A percentile compares a stretch with the other conserved stretches of the same genome.
Conservation (phyloP, 1,140 invertebrate genomes). For the Capitella teleta region DNA sequence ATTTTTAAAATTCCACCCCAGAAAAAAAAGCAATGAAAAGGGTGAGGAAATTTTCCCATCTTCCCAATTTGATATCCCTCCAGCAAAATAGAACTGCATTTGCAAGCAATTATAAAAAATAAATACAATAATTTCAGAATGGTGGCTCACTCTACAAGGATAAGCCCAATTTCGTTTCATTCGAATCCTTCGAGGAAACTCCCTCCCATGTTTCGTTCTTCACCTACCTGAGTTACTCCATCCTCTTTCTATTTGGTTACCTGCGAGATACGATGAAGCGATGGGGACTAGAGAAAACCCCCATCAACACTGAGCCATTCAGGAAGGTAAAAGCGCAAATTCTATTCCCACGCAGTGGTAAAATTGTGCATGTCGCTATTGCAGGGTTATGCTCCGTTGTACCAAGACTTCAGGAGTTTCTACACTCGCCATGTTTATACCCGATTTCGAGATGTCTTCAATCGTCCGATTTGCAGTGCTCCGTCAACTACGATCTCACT, state of each 20-base stretch:
- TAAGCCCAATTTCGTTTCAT: too few relatives aligned
- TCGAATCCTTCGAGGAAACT: constrained; percentile 61
- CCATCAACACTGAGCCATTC: constrained; percentile 18
- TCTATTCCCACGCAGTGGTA: not conserved
- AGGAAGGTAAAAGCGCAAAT: constrained; percentile 14
- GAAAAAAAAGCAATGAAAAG: too few relatives aligned
- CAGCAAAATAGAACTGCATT: too few relatives aligned
- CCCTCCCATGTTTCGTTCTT: constrained; percentile 66
- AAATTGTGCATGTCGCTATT: too few relatives aligned
- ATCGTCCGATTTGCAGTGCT: constrained; percentile 80
- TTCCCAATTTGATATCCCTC: too few relatives aligned
- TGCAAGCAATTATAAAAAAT: too few relatives aligned
- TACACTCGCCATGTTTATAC: constrained; percentile 88
- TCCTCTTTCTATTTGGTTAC: constrained; percentile 48
- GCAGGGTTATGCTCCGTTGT: constrained; percentile 76
- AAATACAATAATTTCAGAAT: too few relatives aligned
- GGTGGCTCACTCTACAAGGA: too few relatives aligned
- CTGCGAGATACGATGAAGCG: constrained; percentile 41
- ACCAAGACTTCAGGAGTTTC: constrained; percentile 85
- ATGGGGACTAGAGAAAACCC: constrained; percentile 20
- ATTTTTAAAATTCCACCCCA: too few relatives aligned
- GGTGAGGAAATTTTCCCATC: too few relatives aligned
- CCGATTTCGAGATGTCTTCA: constrained; percentile 84
- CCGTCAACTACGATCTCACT: constrained; percentile 77
- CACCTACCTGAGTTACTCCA: constrained; percentile 77